Evolutionary conservation across 2,797 vertebrate species (phyloP).

Genomic region (Brachyrhaphis roseni): DNA sequence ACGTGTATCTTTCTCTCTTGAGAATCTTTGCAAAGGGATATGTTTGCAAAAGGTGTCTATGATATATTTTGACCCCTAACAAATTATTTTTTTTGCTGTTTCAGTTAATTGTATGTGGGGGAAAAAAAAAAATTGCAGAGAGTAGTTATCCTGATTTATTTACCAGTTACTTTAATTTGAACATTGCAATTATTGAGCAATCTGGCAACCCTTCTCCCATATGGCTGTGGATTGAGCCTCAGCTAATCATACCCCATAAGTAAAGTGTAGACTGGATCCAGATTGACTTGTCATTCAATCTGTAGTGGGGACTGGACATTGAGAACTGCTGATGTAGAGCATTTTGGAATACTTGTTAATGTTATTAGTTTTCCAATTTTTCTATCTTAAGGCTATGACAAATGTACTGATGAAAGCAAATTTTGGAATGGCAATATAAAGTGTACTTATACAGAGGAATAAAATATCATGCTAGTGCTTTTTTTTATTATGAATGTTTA

Average conservation of each 20-base stretch:
- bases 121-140: neutral
- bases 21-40: neutral
- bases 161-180: neutral
- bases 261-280: neutral
- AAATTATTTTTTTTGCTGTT: neutral
- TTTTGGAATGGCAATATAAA: neutral
- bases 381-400: constrained; percentile 68
- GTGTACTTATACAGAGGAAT: neutral
- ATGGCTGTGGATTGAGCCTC: neutral
- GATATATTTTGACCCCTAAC: neutral
- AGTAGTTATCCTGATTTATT: neutral
- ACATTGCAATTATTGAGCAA: neutral
- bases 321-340: neutral
- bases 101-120: neutral
- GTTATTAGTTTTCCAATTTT: constrained; percentile 42
- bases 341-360: constrained; percentile 46
- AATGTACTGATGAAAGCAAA: constrained; percentile 10
- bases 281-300: neutral
- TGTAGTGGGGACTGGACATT: neutral
- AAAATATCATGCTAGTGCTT: neutral
- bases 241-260: neutral
- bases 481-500: neutral
- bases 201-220: neutral
- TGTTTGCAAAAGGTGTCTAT: neutral
- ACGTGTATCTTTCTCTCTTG: neutral